Percentiles rank a stretch among this genome's conserved stretches.
phyloP scores from a whole-genome alignment of 1,140 invertebrate species.

The Penaeus japonicus region DNA sequence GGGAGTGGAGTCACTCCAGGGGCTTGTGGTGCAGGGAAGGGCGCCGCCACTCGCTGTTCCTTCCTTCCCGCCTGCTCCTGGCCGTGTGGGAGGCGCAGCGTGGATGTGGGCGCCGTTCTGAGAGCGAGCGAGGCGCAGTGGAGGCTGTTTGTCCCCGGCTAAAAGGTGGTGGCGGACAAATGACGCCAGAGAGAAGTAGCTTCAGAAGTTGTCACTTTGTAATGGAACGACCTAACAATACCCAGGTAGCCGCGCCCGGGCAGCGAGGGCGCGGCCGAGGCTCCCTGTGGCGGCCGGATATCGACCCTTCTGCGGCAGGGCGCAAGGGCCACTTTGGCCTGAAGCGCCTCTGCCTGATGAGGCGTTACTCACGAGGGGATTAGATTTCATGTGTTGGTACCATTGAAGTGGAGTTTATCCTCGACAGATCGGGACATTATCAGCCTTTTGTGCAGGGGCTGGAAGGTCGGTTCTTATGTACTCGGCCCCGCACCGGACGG shows the following conservation, averaged over 20 bases:
- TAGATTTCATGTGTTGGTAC: slow-evolving; percentile 34
- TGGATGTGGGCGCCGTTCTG: no score
- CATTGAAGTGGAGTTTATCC: slow-evolving; percentile 32
- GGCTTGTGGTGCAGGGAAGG: no score
- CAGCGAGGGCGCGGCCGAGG: neutral
- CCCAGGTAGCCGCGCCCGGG: neutral
- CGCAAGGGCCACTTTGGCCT: neutral
- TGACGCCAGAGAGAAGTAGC: slow-evolving; percentile 1
- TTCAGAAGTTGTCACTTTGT: slow-evolving; percentile 28
- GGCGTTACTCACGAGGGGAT: neutral
- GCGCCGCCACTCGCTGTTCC: no score
- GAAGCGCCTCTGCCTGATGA: neutral
- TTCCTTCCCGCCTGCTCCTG: no score
- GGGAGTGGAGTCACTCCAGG: no score
- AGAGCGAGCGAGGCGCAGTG: no score
- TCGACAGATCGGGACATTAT: neutral
- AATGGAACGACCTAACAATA: slow-evolving; percentile 20
- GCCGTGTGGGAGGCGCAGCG: no score
- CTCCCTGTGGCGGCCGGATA: no score
- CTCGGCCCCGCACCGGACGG: neutral
- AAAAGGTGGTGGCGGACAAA: neutral
- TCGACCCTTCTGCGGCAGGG: neutral
- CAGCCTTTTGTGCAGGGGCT: neutral
- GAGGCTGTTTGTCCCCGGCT: no score
- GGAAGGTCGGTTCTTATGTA: slow-evolving; percentile 4